A percentile compares a stretch with the other conserved stretches of the same genome.
Conservation (phyloP, 2,797 vertebrate genomes). For the Novumbra hubbsi region DNA sequence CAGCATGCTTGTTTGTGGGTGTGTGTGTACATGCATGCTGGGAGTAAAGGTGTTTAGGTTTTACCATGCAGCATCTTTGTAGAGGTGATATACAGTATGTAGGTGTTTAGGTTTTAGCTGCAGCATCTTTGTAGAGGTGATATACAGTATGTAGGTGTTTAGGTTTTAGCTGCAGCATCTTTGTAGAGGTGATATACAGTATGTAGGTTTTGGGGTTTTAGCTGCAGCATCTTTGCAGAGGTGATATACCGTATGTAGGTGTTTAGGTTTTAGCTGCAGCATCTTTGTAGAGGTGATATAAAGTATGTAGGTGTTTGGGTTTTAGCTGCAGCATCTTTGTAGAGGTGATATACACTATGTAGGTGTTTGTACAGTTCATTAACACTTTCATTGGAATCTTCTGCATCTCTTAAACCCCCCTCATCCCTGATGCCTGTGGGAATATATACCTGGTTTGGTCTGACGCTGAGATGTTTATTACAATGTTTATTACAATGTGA, state of each 20-base stretch:
- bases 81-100: neutral
- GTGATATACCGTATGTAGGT: neutral
- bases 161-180: neutral
- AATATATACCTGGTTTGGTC: neutral
- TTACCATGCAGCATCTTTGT: neutral
- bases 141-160: neutral
- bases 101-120: neutral
- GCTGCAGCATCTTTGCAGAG: neutral
- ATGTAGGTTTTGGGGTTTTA: neutral
- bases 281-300: neutral
- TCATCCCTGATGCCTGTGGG: neutral
- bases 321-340: neutral
- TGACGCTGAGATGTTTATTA: neutral
- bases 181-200: neutral
- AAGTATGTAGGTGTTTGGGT: neutral
- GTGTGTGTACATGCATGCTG: neutral
- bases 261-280: neutral
- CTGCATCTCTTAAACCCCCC: neutral
- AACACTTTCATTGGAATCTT: neutral
- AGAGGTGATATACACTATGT: neutral
- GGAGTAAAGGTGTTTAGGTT: no score
- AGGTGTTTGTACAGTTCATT: neutral
- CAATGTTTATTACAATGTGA: neutral
- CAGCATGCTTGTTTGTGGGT: constrained; percentile 10
- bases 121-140: neutral